Evolutionary conservation across 2,797 vertebrate genomes (phyloP).

Genomic region (Varecia variegata): DNA sequence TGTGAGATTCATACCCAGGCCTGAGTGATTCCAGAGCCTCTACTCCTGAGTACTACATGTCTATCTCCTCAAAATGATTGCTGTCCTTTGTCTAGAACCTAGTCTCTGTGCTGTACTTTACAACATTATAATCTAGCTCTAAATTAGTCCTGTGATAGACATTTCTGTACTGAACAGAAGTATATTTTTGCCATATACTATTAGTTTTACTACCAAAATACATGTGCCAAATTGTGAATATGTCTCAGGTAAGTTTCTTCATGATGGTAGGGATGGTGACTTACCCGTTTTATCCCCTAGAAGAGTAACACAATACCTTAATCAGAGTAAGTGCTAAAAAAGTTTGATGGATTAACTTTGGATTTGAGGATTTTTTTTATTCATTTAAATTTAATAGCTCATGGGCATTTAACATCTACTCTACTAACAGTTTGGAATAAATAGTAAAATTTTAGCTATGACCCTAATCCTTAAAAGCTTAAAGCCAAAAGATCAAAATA

Average conservation of each 20-base stretch:
- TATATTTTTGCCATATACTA: background rate
- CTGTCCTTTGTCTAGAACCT: background rate
- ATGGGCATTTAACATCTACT: background rate
- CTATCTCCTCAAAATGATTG: background rate
- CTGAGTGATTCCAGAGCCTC: background rate
- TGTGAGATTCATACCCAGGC: background rate
- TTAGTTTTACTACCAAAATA: background rate
- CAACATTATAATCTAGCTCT: background rate
- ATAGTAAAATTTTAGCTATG: background rate
- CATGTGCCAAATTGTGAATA: background rate
- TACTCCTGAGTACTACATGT: background rate
- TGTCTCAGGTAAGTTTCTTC: background rate
- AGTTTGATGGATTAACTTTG: background rate
- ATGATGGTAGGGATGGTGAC: background rate
- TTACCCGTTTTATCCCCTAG: background rate
- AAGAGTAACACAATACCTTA: background rate
- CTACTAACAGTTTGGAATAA: background rate
- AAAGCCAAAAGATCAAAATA: background rate
- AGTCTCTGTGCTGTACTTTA: background rate
- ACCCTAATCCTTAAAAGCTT: background rate
- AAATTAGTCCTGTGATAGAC: background rate
- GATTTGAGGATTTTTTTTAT: background rate
- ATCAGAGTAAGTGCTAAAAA: background rate
- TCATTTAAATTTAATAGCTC: background rate
- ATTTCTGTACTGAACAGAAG: background rate